A percentile compares a stretch with the other conserved stretches of the same genome.
These are phyloP conservation scores for Batillaria attramentaria DNA, from an alignment of 1,140 invertebrate genomes.

Conservation along the genomic window DNA sequence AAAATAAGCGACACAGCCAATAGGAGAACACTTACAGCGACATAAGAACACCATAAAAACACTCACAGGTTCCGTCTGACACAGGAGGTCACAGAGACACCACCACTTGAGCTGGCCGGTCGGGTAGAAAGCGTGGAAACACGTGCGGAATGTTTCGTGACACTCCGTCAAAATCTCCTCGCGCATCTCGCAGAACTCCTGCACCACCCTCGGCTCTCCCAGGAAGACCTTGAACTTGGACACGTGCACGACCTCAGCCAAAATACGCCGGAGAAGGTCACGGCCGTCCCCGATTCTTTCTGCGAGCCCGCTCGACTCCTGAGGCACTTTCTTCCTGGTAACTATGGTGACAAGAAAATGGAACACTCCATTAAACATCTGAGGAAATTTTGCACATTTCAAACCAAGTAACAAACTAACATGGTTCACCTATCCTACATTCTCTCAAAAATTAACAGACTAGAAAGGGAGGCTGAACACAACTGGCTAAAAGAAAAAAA, in stretches of 20 bases:
- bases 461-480: too few species aligned
- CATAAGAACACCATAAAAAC: too few species aligned
- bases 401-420: too few species aligned
- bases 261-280: conserved; percentile 85
- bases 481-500: too few species aligned
- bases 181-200: conserved; percentile 53
- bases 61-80: conserved; percentile 83
- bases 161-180: conserved; percentile 87
- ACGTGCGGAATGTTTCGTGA: conserved; percentile 90
- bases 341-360: conserved; percentile 43
- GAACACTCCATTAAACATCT: conserved; percentile 29
- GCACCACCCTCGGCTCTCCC: conserved; percentile 45
- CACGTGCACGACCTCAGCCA: conserved; percentile 78
- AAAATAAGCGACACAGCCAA: too few species aligned
- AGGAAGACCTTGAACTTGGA: conserved; percentile 57
- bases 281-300: conserved; percentile 90
- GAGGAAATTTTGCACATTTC: too few species aligned
- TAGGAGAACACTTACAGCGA: too few species aligned
- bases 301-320: conserved; percentile 76
- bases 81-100: conserved; percentile 87
- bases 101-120: conserved; percentile 94
- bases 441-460: too few species aligned
- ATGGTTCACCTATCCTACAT: too few species aligned
- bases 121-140: conserved; percentile 97
- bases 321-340: conserved; percentile 53